Base-by-base conservation (phyloP, 2,888 invertebrate species). In the Tholera decimalis region DNA sequence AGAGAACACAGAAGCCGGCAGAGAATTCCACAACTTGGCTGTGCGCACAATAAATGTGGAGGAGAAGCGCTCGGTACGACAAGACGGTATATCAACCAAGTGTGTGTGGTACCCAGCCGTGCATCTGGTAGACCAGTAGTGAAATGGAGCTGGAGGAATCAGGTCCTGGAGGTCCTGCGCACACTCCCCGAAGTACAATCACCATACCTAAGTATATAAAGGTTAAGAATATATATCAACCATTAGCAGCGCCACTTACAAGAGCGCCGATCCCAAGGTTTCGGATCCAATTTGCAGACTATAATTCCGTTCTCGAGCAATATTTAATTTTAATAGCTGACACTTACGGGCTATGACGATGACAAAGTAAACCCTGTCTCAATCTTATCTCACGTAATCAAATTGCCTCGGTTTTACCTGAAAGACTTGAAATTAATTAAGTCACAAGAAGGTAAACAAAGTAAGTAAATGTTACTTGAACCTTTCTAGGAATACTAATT, bases 401-500 rank as follows among this genome's bases (percentile, higher is more conserved):
- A 50, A 54, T 67, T 59, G 57, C 56, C 53, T 58, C 50, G 43
- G 53, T 72, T 63, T 69, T 46, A 57, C 60, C 53, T 55, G 56
- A 74, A 60, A 60, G 62, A 24, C 46, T 47, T 26, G 53, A 49
- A 64, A 70, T 66, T 70, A 80, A 67, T 73, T 65, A 77, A 79
- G 76, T 58, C 55, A 49, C 63, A 57, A 47, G 58, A 60, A 62
- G 46, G 62, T 47, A 73, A 77, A 73, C 47, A 73, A 57, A 79
- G 56, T 61, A 49, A 58, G 61, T 58, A 51, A 68, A 59, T 59
- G 64, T 64, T 55, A 66, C 49, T 55, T 67, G 61, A 58, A 47
- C 37, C 59, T 59, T 71, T 75, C 64, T 59, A 58, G 51, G 65
- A 65, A 74, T 78, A 75, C 72, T 67, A 70, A 67, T 71, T 70